Evolutionary conservation across 2,113 vertebrate genomes (phyloP).

Genomic region (Prionailurus viverrinus): DNA sequence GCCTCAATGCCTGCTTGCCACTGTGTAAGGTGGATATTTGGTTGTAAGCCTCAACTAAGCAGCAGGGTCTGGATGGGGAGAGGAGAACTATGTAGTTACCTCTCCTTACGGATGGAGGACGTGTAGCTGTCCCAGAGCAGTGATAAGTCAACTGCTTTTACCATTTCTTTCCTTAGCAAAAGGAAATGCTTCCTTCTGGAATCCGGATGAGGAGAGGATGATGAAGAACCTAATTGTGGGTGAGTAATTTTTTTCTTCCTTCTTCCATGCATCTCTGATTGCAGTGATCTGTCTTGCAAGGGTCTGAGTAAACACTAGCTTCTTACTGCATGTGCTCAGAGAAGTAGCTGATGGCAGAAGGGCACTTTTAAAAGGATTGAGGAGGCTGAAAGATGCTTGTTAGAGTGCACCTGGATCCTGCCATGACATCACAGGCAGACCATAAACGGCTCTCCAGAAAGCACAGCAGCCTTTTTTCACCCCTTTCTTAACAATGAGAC

Average conservation of each 20-base stretch:
- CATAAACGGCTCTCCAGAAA: conserved; percentile 73
- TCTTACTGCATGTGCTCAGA: conserved; percentile 64
- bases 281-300: conserved; percentile 58
- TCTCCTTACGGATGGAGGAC: not conserved
- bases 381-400: conserved; percentile 70
- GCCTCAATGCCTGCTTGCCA: not conserved
- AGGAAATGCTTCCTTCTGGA: conserved; percentile 26
- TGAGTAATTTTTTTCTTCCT: conserved; percentile 73
- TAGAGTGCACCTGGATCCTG: conserved; percentile 80
- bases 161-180: conserved; percentile 58
- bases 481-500: conserved; percentile 84
- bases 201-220: not conserved
- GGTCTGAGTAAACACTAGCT: conserved; percentile 69
- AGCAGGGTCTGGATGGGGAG: not conserved
- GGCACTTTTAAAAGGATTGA: conserved; percentile 72
- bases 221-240: conserved; percentile 23
- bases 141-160: conserved; percentile 21
- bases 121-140: not conserved
- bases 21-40: not conserved
- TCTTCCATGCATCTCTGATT: conserved; percentile 73
- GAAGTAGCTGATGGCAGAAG: conserved; percentile 72
- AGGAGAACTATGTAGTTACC: not conserved
- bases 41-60: not conserved
- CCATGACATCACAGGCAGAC: conserved; percentile 77
- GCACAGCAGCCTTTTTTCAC: conserved; percentile 76